Evolutionary conservation across 2,113 vertebrate genomes (phyloP).

Genomic region (Sorex fumeus): DNA sequence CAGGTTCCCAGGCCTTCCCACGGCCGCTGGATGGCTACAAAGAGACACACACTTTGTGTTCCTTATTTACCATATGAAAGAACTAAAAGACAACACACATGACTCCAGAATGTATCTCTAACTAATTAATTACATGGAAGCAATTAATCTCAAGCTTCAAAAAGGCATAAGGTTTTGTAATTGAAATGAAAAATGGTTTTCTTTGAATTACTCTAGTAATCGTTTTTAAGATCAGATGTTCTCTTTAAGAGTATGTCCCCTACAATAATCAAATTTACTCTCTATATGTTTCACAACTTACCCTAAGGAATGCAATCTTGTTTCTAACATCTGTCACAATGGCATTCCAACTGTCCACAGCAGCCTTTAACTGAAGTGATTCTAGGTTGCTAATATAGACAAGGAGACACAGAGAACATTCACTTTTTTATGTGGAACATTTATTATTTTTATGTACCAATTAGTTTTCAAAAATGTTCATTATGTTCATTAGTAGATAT

Average conservation of each 20-base stretch:
- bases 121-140: neutral
- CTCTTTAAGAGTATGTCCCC: neutral
- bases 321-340: constrained; percentile 84
- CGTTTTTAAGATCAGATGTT: constrained; percentile 53
- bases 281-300: constrained; percentile 72
- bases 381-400: constrained; percentile 76
- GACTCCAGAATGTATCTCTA: neutral
- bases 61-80: constrained; percentile 8
- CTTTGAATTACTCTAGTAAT: constrained; percentile 26
- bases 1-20: too few species aligned
- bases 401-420: constrained; percentile 64
- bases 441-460: constrained; percentile 45
- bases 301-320: constrained; percentile 82
- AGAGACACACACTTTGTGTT: constrained; percentile 26
- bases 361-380: constrained; percentile 83
- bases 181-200: constrained; percentile 8
- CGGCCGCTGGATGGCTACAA: too few species aligned
- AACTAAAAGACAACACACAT: neutral
- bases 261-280: constrained; percentile 9
- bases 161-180: constrained; percentile 59
- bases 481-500: constrained; percentile 46
- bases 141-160: constrained; percentile 40
- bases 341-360: constrained; percentile 83
- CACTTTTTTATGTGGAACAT: constrained; percentile 21
- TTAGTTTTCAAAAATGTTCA: constrained; percentile 47